These are phyloP conservation scores for Willisornis vidua DNA, from an alignment of 2,113 vertebrate genomes.

Conservation along the genomic window DNA sequence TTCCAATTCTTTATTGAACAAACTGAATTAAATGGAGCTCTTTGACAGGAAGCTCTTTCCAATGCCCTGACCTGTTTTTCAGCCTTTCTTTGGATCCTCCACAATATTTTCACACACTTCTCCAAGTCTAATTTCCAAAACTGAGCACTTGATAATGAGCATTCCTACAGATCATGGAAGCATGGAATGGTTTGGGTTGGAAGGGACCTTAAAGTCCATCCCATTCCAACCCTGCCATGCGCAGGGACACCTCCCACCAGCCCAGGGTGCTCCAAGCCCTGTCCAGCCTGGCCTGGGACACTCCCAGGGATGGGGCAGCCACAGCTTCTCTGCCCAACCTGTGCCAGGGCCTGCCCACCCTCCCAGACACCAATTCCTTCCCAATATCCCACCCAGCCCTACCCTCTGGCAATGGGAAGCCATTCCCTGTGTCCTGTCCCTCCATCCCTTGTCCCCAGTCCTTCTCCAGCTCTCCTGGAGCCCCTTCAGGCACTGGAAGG, in stretches of 20 bases:
- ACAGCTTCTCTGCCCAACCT: too few relatives aligned
- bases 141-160: neutral
- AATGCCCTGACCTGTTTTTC: neutral
- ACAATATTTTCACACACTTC: neutral
- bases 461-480: neutral
- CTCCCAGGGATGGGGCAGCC: too few relatives aligned
- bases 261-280: neutral
- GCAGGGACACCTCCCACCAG: fast-evolving
- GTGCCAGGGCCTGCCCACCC: too few relatives aligned
- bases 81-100: neutral
- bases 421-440: neutral
- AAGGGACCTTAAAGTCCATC: neutral
- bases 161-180: neutral
- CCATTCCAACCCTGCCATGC: neutral
- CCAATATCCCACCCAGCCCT: neutral
- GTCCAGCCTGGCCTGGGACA: too few relatives aligned
- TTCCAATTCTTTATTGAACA: neutral
- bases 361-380: neutral
- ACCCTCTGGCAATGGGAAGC: neutral
- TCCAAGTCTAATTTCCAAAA: neutral
- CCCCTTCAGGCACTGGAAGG: fast-evolving
- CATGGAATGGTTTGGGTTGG: neutral
- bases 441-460: neutral
- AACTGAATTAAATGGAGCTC: neutral
- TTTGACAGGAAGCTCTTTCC: neutral